These are phyloP conservation scores for Sebastolobus alascanus DNA, from an alignment of 2,797 vertebrate genomes.

Conservation along the genomic window DNA sequence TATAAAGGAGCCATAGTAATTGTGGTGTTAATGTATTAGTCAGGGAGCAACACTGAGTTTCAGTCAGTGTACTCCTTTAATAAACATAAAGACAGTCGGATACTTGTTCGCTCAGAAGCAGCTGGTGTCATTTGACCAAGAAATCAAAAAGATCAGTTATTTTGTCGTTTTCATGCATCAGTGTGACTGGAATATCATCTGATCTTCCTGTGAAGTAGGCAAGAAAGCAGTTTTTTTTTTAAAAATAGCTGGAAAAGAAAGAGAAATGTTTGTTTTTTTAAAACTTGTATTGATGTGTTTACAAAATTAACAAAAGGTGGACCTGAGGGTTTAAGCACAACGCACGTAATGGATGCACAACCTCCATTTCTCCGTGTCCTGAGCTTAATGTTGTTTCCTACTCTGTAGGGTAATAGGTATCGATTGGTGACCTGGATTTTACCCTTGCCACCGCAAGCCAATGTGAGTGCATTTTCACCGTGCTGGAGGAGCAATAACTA, in stretches of 20 bases:
- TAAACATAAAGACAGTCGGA: constrained; percentile 16
- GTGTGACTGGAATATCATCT: not conserved
- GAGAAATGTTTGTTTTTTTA: not conserved
- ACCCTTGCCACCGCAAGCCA: constrained; percentile 44
- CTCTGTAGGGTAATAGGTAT: constrained; percentile 67
- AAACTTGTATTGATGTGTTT: not conserved
- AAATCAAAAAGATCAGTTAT: constrained; percentile 3
- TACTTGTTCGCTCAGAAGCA: not conserved
- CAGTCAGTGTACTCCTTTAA: constrained; percentile 23
- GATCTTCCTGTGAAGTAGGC: not conserved
- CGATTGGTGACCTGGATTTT: constrained; percentile 73
- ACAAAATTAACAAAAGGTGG: not conserved
- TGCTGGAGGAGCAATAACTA: constrained; percentile 19
- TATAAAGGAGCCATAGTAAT: constrained; percentile 36
- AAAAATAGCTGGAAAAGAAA: not conserved
- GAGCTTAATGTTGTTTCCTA: constrained; percentile 54
- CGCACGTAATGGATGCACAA: constrained; percentile 15
- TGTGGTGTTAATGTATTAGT: constrained; percentile 15
- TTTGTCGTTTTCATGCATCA: constrained; percentile 3
- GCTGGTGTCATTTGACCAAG: constrained; percentile 16
- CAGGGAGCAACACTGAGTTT: constrained; percentile 13
- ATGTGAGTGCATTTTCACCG: constrained; percentile 35
- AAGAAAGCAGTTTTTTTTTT: not conserved
- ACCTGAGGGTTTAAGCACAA: not conserved
- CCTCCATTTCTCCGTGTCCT: constrained; percentile 30